Base-by-base conservation (phyloP, 2,888 invertebrate species). In the Rhamphomyia laevipes region DNA sequence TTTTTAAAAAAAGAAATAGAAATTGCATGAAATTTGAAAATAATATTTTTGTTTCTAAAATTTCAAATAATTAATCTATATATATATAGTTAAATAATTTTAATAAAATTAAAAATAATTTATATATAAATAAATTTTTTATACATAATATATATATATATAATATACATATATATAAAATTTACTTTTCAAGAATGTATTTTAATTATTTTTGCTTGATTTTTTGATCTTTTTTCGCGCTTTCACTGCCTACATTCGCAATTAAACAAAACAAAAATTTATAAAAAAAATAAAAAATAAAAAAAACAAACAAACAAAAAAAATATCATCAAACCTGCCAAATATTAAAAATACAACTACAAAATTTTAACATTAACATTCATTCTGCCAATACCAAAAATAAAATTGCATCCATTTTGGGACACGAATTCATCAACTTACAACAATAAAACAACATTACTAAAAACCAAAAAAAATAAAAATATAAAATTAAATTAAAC, bases 191-290 rank as follows among this genome's bases (percentile, higher is more conserved):
- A 49, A 35, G 50, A 53, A 51, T 48, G 50, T 51, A 51, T 55
- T 53, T 51, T 45, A 56, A 56, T 51, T 51, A 55, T 55, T 55
- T 55, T 58, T 55, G 56, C 56, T 57, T 57, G 56, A 52, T 55
- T 55, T 55, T 57, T 51, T 47, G 47, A 55, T 51, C 55, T 53
- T 54, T 54, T 56, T 51, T 56, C 52, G 57, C 55, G 57, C 57
- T 58, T 56, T 53, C 57, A 54, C 52, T 55, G 55, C 56, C n/a
- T 55, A 56, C 53, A 53, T 53, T 45, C 30, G 48, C 46, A 53
- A 53, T 52, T 53, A 53, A 49, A 52, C 44, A 53, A 51, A 51
- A 52, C 42, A 43, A 27, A 49, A 49, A 38, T 16, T 43, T 45
- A 17, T 42, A 37, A 49, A 41, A 41, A n/a, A 50, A 33, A 54